phyloP scores from a whole-genome alignment of 2,888 invertebrate genomes.

The Protophormia terraenovae region DNA sequence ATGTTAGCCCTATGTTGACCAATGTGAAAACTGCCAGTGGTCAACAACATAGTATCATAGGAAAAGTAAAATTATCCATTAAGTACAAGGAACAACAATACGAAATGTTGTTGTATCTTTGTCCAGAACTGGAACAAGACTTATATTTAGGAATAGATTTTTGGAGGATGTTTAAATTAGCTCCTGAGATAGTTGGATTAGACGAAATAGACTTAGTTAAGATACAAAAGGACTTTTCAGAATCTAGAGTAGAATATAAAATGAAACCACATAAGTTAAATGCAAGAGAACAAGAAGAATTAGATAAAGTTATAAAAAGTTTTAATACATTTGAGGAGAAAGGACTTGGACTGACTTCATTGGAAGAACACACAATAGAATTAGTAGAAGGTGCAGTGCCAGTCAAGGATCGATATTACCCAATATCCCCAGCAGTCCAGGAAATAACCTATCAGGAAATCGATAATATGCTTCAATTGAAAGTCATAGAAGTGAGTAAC shows the following conservation, averaged over 20 bases:
- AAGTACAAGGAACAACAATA: background rate
- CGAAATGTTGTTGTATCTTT: background rate
- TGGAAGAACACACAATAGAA: background rate
- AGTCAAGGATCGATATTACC: background rate
- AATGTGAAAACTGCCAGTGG: background rate
- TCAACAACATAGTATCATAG: background rate
- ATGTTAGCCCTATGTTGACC: background rate
- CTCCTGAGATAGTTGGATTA: too few relatives aligned
- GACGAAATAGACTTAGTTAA: too few relatives aligned
- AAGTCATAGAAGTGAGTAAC: slow-evolving; percentile 13
- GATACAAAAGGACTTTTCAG: too few relatives aligned
- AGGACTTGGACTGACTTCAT: background rate
- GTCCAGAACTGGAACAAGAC: background rate
- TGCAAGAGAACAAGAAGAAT: background rate
- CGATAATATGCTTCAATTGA: slow-evolving; percentile 2
- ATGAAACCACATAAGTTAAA: background rate
- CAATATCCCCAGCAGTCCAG: background rate
- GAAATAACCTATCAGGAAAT: background rate
- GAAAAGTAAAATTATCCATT: background rate
- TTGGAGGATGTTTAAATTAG: too few relatives aligned
- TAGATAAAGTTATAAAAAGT: background rate
- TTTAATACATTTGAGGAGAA: background rate
- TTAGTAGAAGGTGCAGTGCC: background rate
- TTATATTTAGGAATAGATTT: background rate
- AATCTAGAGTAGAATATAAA: background rate